A percentile compares a stretch with the other conserved stretches of the same genome.
Conservation (phyloP, 2,113 vertebrate species). For the Mugil cephalus region DNA sequence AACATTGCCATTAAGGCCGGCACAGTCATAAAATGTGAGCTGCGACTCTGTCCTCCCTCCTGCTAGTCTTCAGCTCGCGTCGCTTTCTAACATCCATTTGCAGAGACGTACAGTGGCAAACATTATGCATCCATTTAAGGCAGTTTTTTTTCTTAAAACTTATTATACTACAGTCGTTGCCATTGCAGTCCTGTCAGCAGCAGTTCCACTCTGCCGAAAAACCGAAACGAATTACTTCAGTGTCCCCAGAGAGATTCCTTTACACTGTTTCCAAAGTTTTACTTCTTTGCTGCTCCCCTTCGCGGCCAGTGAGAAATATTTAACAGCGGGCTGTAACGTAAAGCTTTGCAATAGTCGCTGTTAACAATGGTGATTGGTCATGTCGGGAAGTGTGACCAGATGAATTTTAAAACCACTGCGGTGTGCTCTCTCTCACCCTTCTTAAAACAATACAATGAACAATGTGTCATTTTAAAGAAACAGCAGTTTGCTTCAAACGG, state of each 20-base stretch:
- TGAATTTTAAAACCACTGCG: slow-evolving; percentile 8
- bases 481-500: background rate
- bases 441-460: background rate
- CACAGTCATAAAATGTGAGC: background rate
- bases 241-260: background rate
- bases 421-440: slow-evolving; percentile 13
- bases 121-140: slow-evolving; percentile 9
- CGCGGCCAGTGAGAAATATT: background rate
- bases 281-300: slow-evolving; percentile 23
- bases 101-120: slow-evolving; percentile 3
- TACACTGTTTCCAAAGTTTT: slow-evolving; percentile 6
- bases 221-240: background rate
- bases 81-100: slow-evolving; percentile 22
- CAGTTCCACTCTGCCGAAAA: slow-evolving; percentile 13
- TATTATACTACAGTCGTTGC: slow-evolving; percentile 20
- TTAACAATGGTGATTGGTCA: slow-evolving; percentile 6
- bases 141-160: background rate
- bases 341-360: background rate
- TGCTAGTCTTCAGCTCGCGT: too few species aligned
- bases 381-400: background rate
- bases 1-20: background rate
- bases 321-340: slow-evolving; percentile 4
- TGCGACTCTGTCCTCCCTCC: slow-evolving; percentile 8
- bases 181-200: slow-evolving; percentile 23
- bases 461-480: slow-evolving; percentile 19